Evolutionary conservation across 92 coral and sea anemone species (phyloP), one percentile per base, ranked within the genome.

Genomic region (Bergia sp.): DNA sequence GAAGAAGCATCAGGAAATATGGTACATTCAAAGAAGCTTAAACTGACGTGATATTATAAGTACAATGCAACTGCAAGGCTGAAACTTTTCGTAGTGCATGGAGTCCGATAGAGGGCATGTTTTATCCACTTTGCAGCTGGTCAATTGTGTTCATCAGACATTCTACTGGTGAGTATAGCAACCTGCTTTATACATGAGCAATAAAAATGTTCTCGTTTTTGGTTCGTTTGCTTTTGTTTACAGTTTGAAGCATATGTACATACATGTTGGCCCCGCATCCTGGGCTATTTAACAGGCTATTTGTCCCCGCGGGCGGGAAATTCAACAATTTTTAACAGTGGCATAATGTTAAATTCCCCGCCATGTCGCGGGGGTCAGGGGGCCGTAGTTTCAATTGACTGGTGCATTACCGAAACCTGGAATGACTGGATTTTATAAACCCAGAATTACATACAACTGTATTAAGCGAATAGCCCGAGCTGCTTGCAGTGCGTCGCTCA

Each of bases 1-100:
- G 73, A 66, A 66, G 73, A 66, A 66, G 29, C 73, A 66, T 66
- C 73, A 20, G 73, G 73, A 67, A 67, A 67, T 67, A 67, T 67
- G 73, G 36, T 67, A 67, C 36, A 21, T 36, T 67, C 18, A 67
- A 67, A 21, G 23, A 21, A 67, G 73, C 36, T 67, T 5, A 5
- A 67, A 21, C 73, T 67, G 73, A 67, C 38, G 21, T 67, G 73
- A 67, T 21, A 7, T 67, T 67, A 50, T 7, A 50, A 50, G 2
- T 15, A 67, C 73, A 67, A 67, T 67, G 73, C 38, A 67, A 67
- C 4, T 67, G 73, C 73, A 67, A 67, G 73, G 73, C 29, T 36
- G 29, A 6, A 16, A 67, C 7, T 67, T 67, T 21, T 67, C 37
- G 73, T 16, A 8, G 73, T 18, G 29, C 29, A 29, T 29, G 72